Evolutionary conservation across 2,888 invertebrate genomes (phyloP).

Genomic region (Octodonta nipae): DNA sequence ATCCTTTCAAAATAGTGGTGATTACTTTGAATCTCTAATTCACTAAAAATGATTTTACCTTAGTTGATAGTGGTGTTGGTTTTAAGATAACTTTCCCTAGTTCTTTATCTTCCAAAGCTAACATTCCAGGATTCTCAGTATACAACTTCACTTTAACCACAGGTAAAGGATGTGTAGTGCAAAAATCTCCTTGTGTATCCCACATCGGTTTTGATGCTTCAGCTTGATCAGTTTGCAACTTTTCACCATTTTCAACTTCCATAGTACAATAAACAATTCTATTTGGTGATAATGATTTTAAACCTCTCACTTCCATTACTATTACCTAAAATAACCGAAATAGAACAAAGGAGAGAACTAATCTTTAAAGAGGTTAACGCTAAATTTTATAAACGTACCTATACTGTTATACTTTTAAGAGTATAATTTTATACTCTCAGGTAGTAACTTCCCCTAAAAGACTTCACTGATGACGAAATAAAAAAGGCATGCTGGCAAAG

Average conservation of each 20-base stretch:
- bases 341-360: conserved; percentile 8
- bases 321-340: conserved; percentile 55
- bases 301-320: conserved; percentile 97
- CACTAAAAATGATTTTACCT: too few species aligned
- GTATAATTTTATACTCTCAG: too few species aligned
- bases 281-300: conserved; percentile 91
- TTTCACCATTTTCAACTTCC: conserved; percentile 99
- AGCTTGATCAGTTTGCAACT: conserved; percentile 97
- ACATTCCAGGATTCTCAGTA: conserved; percentile 92
- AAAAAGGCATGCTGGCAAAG: too few species aligned
- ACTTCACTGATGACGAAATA: too few species aligned
- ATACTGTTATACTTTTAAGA: too few species aligned
- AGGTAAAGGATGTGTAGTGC: conserved; percentile 92
- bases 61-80: conserved; percentile 76
- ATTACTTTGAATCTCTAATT: too few species aligned
- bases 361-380: too few species aligned
- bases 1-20: too few species aligned
- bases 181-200: conserved; percentile 99
- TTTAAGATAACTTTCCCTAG: conserved; percentile 81
- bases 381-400: too few species aligned
- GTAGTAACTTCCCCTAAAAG: too few species aligned
- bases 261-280: conserved; percentile 99
- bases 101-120: conserved; percentile 98
- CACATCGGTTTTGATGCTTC: conserved; percentile 99
- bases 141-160: conserved; percentile 95